Evolutionary conservation across 2,113 vertebrate species (phyloP).

Genomic region (Pavo muticus): DNA sequence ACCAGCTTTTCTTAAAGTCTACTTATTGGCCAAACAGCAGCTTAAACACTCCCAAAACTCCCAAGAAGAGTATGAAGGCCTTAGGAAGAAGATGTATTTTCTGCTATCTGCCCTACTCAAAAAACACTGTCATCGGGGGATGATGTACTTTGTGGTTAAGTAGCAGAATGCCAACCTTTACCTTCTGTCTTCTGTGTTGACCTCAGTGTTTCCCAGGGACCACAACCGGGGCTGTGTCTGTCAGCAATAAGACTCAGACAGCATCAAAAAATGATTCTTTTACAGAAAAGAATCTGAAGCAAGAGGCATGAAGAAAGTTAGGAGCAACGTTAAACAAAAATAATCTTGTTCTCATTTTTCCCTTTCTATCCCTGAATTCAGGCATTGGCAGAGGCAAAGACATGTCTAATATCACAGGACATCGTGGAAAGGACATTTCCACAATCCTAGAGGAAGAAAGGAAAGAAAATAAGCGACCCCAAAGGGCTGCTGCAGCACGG

Average conservation of each 20-base stretch:
- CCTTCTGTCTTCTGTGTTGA: fast-evolving
- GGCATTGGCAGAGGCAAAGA: conserved; percentile 85
- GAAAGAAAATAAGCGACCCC: conserved; percentile 87
- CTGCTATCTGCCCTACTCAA: background rate
- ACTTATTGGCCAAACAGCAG: background rate
- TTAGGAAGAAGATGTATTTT: background rate
- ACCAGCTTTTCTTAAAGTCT: background rate
- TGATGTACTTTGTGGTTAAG: background rate
- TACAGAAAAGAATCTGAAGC: background rate
- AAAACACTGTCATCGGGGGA: fast-evolving
- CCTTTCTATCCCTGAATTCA: conserved; percentile 20
- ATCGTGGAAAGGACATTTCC: conserved; percentile 94
- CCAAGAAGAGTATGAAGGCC: background rate
- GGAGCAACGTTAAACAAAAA: background rate
- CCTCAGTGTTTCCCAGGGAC: background rate
- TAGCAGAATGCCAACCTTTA: background rate
- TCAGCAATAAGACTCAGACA: background rate
- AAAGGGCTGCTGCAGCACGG: conserved; percentile 77
- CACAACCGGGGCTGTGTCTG: background rate
- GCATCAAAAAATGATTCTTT: background rate
- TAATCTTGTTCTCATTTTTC: background rate
- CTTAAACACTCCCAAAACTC: background rate
- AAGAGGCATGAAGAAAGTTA: background rate
- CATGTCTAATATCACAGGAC: conserved; percentile 88
- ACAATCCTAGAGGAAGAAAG: conserved; percentile 90